These are phyloP conservation scores for Coecobrya sp. DNA, from an alignment of 2,888 invertebrate genomes.

Conservation along the genomic window DNA sequence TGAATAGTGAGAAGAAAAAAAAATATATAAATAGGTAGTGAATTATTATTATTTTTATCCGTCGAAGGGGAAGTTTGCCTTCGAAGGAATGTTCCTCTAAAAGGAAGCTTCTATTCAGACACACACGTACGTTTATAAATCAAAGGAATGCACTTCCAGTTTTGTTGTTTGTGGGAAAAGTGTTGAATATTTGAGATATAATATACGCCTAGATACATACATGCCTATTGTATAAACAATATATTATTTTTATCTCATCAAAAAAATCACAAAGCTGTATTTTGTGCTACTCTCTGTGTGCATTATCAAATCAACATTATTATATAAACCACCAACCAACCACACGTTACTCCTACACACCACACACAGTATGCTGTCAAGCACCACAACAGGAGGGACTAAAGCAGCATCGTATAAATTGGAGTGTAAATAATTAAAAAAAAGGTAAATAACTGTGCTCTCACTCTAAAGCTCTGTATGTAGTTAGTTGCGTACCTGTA, in stretches of 20 bases:
- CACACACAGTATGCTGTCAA: slow-evolving; percentile 48
- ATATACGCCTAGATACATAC: neutral
- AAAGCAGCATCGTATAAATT: slow-evolving; percentile 40
- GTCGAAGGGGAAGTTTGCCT: neutral
- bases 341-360: neutral
- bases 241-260: slow-evolving; percentile 19
- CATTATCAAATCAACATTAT: neutral
- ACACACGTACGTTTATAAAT: neutral
- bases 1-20: neutral
- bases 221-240: neutral
- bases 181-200: slow-evolving; percentile 40
- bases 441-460: slow-evolving; percentile 70
- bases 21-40: too few relatives aligned
- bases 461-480: neutral
- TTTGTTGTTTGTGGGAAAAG: slow-evolving; percentile 67
- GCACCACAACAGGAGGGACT: slow-evolving; percentile 17
- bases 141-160: slow-evolving; percentile 74
- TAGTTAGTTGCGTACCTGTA: slow-evolving; percentile 11
- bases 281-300: slow-evolving; percentile 19
- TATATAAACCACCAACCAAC: neutral
- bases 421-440: slow-evolving; percentile 65
- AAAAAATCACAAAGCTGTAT: slow-evolving; percentile 46
- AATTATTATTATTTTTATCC: too few relatives aligned
- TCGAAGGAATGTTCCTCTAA: neutral
- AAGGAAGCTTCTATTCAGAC: neutral